Evolutionary conservation across 2,797 vertebrate species (phyloP).

Genomic region (Cygnus olor): DNA sequence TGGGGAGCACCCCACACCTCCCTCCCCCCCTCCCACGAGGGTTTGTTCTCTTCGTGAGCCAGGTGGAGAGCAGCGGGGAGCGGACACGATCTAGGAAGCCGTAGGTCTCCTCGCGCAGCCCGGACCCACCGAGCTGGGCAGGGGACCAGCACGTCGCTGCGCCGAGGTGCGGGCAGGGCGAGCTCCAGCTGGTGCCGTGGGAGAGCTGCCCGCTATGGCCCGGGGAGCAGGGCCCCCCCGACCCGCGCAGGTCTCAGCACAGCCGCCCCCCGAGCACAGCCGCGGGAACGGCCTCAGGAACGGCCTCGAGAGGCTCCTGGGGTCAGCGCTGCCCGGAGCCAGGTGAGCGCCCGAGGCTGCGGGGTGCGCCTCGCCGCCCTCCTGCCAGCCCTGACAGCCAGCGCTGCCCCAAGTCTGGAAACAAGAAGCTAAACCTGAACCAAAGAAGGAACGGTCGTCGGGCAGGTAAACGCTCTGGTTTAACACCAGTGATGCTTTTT

Average conservation of each 20-base stretch:
- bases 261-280: too few relatives aligned
- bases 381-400: neutral
- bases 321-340: too few relatives aligned
- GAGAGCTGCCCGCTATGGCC: rapidly evolving
- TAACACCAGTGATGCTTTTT: neutral
- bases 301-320: too few relatives aligned
- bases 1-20: neutral
- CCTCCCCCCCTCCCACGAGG: rapidly evolving
- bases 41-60: neutral
- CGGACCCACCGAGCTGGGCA: neutral
- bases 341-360: too few relatives aligned
- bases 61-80: neutral
- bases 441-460: neutral
- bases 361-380: too few relatives aligned
- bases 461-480: neutral
- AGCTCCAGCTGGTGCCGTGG: neutral
- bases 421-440: neutral
- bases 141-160: neutral
- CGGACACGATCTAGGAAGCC: neutral
- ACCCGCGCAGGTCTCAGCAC: too few relatives aligned
- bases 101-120: neutral
- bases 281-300: too few relatives aligned
- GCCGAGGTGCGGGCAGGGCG: neutral
- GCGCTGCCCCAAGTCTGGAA: neutral
- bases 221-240: too few relatives aligned